These are phyloP conservation scores for Dicyrtomina minuta DNA, from an alignment of 2,888 invertebrate species.

Conservation along the genomic window DNA sequence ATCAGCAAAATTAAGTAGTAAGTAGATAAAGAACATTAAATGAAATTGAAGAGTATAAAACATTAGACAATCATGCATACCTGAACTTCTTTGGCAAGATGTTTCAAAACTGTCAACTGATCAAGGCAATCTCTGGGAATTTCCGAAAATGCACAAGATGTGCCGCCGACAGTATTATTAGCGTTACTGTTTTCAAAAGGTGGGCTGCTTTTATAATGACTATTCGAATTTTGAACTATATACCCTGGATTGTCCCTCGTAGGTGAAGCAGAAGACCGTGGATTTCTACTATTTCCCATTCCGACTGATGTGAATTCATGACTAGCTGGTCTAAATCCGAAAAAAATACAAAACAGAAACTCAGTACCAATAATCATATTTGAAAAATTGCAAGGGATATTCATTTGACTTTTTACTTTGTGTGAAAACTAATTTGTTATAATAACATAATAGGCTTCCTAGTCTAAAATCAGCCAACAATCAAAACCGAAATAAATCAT, in stretches of 20 bases:
- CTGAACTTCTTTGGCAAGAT: slow-evolving; percentile 75
- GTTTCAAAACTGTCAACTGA: slow-evolving; percentile 80
- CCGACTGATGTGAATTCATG: slow-evolving; percentile 53
- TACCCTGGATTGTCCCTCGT: slow-evolving; percentile 20
- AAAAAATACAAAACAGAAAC: slow-evolving; percentile 12
- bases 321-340: slow-evolving; percentile 51
- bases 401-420: no score
- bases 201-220: slow-evolving; percentile 22
- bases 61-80: slow-evolving; percentile 21
- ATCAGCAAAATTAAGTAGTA: slow-evolving; percentile 6
- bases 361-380: no score
- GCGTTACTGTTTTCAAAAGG: slow-evolving; percentile 10
- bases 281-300: slow-evolving; percentile 37
- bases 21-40: neutral
- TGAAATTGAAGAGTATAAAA: neutral
- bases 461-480: no score
- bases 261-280: slow-evolving; percentile 3
- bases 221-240: slow-evolving; percentile 21
- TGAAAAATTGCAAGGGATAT: no score
- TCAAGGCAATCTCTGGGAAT: slow-evolving; percentile 81
- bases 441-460: no score
- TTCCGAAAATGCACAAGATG: slow-evolving; percentile 70
- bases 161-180: slow-evolving; percentile 57
- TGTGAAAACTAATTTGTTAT: no score
- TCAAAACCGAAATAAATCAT: no score